Conservation (phyloP, 1,140 invertebrate genomes). For the Sogatella furcifera region DNA sequence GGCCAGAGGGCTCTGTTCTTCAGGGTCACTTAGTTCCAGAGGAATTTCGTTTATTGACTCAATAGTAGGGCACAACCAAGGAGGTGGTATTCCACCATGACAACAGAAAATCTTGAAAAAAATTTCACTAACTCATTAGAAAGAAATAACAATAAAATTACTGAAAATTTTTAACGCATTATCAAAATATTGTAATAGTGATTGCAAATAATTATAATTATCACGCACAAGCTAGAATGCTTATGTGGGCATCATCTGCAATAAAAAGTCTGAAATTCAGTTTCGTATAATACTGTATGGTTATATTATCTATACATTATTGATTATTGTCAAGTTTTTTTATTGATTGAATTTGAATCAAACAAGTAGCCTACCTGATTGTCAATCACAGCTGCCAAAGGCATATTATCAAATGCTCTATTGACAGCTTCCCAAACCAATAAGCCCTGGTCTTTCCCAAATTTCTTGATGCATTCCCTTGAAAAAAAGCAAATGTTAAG, state of each 20-base stretch:
- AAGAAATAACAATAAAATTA: no score
- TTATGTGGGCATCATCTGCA: no score
- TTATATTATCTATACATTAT: no score
- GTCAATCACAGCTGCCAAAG: conserved; percentile 31
- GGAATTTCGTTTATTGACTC: conserved; percentile 49
- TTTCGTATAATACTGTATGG: no score
- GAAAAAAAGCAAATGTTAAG: no score
- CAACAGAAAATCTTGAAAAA: conserved; percentile 45
- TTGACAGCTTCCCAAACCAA: conserved; percentile 84
- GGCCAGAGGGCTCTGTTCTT: conserved; percentile 49
- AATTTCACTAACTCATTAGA: no score
- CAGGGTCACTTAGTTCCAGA: conserved; percentile 47
- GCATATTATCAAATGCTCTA: conserved; percentile 20
- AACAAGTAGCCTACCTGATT: conserved; percentile 42
- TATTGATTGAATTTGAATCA: background rate
- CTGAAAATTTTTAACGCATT: no score
- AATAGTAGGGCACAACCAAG: conserved; percentile 43
- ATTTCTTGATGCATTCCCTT: conserved; percentile 47
- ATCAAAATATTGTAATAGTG: no score
- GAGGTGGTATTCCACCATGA: conserved; percentile 47
- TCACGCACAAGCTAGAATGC: no score
- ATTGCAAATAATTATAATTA: no score
- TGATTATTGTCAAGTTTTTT: background rate
- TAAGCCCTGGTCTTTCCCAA: conserved; percentile 69
- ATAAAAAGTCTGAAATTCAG: no score